Conservation (phyloP, 2,888 invertebrate species). For the Heterodera filipjevi region DNA sequence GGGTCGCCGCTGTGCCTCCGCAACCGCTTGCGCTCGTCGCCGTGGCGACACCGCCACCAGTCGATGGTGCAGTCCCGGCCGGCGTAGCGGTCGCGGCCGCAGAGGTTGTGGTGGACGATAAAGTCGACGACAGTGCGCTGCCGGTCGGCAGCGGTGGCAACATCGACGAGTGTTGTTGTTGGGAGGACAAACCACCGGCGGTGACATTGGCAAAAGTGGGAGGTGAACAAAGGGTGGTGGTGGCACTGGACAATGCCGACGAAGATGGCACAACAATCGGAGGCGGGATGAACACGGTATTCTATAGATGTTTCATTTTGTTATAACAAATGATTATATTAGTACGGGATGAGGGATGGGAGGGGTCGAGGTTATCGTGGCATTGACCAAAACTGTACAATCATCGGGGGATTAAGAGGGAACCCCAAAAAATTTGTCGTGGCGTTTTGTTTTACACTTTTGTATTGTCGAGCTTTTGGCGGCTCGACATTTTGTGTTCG, state of each 20-base stretch:
- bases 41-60: not conserved
- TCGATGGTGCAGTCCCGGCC: not conserved
- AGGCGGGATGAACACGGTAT: not conserved
- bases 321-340: no score
- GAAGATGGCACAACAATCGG: not conserved
- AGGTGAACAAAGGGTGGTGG: not conserved
- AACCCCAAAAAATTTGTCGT: no score
- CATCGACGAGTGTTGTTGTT: constrained; percentile 11
- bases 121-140: not conserved
- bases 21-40: not conserved
- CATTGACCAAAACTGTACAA: no score
- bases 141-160: not conserved
- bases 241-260: no score
- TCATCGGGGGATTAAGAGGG: no score
- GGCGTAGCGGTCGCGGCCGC: not conserved
- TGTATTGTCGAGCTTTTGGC: no score
- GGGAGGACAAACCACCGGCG: constrained; percentile 4
- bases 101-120: not conserved
- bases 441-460: no score
- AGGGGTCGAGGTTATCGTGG: no score
- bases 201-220: not conserved
- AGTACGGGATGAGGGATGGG: no score
- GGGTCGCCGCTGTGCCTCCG: not conserved
- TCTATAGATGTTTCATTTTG: no score
- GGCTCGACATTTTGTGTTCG: no score